Conservation (phyloP, 1,140 invertebrate genomes). For the Platyscapa corneri region DNA sequence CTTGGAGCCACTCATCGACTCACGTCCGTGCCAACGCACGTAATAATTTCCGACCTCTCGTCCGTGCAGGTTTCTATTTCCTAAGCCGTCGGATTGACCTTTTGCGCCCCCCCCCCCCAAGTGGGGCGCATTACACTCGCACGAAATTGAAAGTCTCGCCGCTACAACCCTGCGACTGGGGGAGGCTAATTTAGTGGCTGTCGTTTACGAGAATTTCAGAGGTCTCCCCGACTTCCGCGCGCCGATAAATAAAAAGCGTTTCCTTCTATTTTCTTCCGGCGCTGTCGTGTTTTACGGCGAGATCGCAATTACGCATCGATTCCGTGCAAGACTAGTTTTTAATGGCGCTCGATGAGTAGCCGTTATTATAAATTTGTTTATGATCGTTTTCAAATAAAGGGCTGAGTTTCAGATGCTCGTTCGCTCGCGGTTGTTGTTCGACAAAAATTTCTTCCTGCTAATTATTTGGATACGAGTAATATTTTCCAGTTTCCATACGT, state of each 20-base stretch:
- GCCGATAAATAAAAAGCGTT: not conserved
- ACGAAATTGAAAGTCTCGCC: conserved; percentile 38
- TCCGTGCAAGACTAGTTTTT: too few relatives aligned
- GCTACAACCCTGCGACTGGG: not conserved
- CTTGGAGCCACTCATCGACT: not conserved
- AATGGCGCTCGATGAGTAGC: too few relatives aligned
- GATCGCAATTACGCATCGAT: not conserved
- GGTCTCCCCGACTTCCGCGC: not conserved
- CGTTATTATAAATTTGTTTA: too few relatives aligned
- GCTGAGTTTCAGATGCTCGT: too few relatives aligned
- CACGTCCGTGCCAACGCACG: not conserved
- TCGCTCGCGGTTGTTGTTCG: too few relatives aligned
- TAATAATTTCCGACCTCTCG: not conserved
- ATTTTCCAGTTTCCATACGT: not conserved
- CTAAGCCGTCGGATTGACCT: conserved; percentile 21
- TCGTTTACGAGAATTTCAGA: conserved; percentile 14
- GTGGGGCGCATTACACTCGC: not conserved
- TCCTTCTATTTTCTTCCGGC: too few relatives aligned
- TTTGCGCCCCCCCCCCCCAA: not conserved
- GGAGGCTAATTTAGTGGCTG: conserved; percentile 57
- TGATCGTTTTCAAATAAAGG: too few relatives aligned
- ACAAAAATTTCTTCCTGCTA: not conserved
- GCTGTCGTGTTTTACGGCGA: not conserved
- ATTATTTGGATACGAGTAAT: not conserved
- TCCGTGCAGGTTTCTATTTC: conserved; percentile 35